Evolutionary conservation across 2,888 invertebrate species (phyloP), one percentile per base, ranked within the genome.

Genomic region (Pristionchus fissidentatus): DNA sequence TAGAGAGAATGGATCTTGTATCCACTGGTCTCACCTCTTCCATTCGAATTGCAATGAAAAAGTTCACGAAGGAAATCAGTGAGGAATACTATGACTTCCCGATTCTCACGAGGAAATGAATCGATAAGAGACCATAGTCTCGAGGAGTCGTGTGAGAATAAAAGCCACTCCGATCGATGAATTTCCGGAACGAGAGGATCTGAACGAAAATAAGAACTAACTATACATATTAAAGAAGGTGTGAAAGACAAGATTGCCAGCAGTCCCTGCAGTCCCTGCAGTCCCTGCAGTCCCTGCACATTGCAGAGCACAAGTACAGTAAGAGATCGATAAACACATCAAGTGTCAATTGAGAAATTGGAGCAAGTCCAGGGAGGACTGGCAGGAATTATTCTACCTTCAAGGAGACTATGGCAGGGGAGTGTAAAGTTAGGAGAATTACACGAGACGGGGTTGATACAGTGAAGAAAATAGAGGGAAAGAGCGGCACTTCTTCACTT

Each of bases 31-130:
- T 26, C 49, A 85, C 86, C 85, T 49, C 84, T 83, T 29, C 84
- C 83, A 66, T 38, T 73, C 4, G 70, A 66, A 46, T 84, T 84
- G 22, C 66, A 19, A 13, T 83, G 77, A 2, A 86, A 41, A 3
- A 86, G 70, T 75, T 85, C 85, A 7, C 84, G 81, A 29, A 86
- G 80, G 49, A 83, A 86, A 32, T 52, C 82, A 22, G 85, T 83
- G 8, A 86, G 62, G 62, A 85, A 86, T 41, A 84, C 84, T 35
- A 86, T 78, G 32, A 85, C 29, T 13, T 83, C 55, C 5, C 70
- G 35, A 41, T 86, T 84, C 29, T 83, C 79, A 5, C 49, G 35
- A 4, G 86, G 85, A n/a, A 86, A 66, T 26, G 32, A 19, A 55
- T 38, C 52, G 13, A 85, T 80, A 8, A 83, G 77, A 13, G 84